phyloP scores from a whole-genome alignment of 2,797 vertebrate genomes.

The Sus cebifrons region DNA sequence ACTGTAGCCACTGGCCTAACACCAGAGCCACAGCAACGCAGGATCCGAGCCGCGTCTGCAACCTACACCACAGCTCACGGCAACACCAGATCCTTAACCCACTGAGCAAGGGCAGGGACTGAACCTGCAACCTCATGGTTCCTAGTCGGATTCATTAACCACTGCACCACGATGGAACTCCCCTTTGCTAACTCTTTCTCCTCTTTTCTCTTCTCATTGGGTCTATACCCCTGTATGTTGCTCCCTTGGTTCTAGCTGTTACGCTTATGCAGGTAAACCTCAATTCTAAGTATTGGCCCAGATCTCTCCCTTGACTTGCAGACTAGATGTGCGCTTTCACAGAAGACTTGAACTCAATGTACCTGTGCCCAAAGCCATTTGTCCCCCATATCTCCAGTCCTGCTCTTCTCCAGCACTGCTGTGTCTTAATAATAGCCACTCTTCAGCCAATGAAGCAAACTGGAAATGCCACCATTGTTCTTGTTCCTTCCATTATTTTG shows the following conservation, averaged over 20 bases:
- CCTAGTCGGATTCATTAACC: too few relatives aligned
- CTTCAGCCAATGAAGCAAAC: neutral
- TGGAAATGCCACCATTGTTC: neutral
- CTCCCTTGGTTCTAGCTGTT: neutral
- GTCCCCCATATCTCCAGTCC: rapidly evolving
- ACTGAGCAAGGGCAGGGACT: too few relatives aligned
- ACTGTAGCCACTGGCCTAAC: too few relatives aligned
- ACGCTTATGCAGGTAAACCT: neutral
- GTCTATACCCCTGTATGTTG: neutral
- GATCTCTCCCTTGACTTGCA: neutral
- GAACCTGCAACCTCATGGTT: too few relatives aligned
- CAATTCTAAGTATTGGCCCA: neutral
- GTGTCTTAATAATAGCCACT: too few relatives aligned
- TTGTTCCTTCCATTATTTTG: neutral
- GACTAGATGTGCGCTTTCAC: neutral
- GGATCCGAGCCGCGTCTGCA: too few relatives aligned
- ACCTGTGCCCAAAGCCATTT: neutral
- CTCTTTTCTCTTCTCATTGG: neutral
- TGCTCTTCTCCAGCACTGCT: neutral
- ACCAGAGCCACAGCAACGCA: too few relatives aligned
- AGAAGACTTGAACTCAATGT: neutral
- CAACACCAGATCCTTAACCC: too few relatives aligned
- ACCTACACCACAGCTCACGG: too few relatives aligned
- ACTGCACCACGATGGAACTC: too few relatives aligned
- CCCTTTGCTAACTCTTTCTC: neutral